These are phyloP conservation scores for Trichacis sp. DNA, from an alignment of 2,888 invertebrate genomes.

Conservation along the genomic window DNA sequence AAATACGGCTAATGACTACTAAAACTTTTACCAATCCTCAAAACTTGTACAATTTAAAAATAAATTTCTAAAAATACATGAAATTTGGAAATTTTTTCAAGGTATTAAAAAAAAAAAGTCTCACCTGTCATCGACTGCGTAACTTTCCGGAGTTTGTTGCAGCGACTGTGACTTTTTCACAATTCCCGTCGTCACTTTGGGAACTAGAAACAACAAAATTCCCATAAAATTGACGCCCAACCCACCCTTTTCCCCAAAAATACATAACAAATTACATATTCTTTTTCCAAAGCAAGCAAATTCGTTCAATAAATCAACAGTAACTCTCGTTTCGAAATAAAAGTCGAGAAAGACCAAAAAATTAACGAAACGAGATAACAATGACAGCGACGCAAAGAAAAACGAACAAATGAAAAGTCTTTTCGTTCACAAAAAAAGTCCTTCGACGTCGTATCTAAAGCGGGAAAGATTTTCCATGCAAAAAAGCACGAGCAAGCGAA, in stretches of 20 bases:
- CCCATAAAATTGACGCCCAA: not conserved
- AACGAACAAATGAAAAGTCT: slow-evolving; percentile 56
- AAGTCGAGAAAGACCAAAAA: slow-evolving; percentile 19
- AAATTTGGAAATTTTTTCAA: too few relatives aligned
- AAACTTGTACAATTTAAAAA: too few relatives aligned
- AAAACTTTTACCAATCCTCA: too few relatives aligned
- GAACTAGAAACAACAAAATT: slow-evolving; percentile 56
- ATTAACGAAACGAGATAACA: slow-evolving; percentile 35
- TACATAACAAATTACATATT: not conserved
- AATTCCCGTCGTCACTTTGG: slow-evolving; percentile 60
- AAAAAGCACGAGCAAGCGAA: not conserved
- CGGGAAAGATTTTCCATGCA: not conserved
- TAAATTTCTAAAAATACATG: too few relatives aligned
- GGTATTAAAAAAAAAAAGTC: slow-evolving; percentile 1
- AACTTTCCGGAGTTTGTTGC: slow-evolving; percentile 65
- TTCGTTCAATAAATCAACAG: too few relatives aligned
- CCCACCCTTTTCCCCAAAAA: not conserved
- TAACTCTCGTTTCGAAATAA: slow-evolving; percentile 9
- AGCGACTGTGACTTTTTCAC: slow-evolving; percentile 68
- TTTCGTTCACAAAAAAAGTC: slow-evolving; percentile 32
- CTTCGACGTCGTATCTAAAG: slow-evolving; percentile 37
- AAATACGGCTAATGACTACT: too few relatives aligned
- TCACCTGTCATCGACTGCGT: slow-evolving; percentile 64
- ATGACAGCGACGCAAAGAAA: slow-evolving; percentile 56
- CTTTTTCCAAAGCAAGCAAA: not conserved